Conservation (phyloP, 2,113 vertebrate genomes). For the Aix galericulata region DNA sequence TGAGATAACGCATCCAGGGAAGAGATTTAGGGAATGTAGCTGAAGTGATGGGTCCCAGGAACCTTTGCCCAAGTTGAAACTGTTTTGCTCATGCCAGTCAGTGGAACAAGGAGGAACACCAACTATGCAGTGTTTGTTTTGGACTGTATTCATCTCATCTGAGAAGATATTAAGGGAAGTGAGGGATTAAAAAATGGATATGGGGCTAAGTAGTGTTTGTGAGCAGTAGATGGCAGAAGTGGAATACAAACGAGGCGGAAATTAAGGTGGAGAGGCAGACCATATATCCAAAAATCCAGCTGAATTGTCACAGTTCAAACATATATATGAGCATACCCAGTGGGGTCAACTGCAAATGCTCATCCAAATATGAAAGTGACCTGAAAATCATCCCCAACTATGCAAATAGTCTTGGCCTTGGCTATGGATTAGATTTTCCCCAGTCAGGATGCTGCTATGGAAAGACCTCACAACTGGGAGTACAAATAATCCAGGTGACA, state of each 20-base stretch:
- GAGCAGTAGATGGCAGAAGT: not conserved
- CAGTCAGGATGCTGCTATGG: not conserved
- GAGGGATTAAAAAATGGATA: not conserved
- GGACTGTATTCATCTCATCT: not conserved
- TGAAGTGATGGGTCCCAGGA: not conserved
- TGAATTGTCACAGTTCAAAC: not conserved
- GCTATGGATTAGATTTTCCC: not conserved
- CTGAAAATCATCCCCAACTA: not conserved
- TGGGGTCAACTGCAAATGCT: not conserved
- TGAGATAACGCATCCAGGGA: not conserved
- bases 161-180: not conserved
- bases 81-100: not conserved
- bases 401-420: not conserved
- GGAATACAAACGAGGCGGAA: not conserved
- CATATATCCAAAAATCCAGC: not conserved
- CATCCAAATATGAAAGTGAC: not conserved
- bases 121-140: not conserved
- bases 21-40: not conserved
- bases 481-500: not conserved
- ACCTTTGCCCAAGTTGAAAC: not conserved
- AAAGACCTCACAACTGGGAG: not conserved
- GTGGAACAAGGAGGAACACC: not conserved
- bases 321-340: not conserved
- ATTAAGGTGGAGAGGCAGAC: not conserved
- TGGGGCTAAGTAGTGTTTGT: not conserved